Evolutionary conservation across 2,113 vertebrate species (phyloP), one percentile per base, ranked within the genome.

Genomic region (Paratilapia polleni): DNA sequence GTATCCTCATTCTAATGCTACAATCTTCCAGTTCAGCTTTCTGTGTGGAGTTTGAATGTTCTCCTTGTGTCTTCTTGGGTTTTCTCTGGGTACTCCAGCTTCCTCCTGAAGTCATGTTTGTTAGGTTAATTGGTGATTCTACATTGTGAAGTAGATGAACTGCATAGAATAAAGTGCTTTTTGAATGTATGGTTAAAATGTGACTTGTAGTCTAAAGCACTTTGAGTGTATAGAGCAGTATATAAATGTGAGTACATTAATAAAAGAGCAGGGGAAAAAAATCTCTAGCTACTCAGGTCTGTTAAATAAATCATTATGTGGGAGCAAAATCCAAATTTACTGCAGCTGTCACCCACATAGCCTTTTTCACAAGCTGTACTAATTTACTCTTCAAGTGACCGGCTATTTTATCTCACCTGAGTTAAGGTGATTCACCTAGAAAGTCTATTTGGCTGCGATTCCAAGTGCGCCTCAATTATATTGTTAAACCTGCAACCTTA

Each of bases 401-500:
- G 3, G 22, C 58, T 74, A 56, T 61, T 79, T 88, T 64, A 84
- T 79, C 85, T 85, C 80, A 85, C 86, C 85, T 79, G 77, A 82
- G 87, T 87, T 85, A 89, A 88, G 84, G 81, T 88, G 87, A 88
- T 80, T 89, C 66, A 83, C 24, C 60, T 47, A 24, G 52, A 74
- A 78, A 83, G 66, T 83, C 81, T 83, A 80, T 89, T 88, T 90
- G 88, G 82, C 81, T 84, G 54, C 10, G n/a, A 43, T 74, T 82
- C 78, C 6, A 36, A 79, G 68, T 52, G 87, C 36, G 77, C 83
- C 66, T 83, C 85, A 94, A 94, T 94, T 93, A 93, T 88, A 82
- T 89, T 93, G 88, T 94, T 94, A 92, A 91, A 90, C 88, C 82
- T 20, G 89, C 85, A 93, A 87, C 84, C 88, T 93, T 76, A 76